Evolutionary conservation across 1,140 invertebrate species (phyloP).

Genomic region (Theocolax elegans): DNA sequence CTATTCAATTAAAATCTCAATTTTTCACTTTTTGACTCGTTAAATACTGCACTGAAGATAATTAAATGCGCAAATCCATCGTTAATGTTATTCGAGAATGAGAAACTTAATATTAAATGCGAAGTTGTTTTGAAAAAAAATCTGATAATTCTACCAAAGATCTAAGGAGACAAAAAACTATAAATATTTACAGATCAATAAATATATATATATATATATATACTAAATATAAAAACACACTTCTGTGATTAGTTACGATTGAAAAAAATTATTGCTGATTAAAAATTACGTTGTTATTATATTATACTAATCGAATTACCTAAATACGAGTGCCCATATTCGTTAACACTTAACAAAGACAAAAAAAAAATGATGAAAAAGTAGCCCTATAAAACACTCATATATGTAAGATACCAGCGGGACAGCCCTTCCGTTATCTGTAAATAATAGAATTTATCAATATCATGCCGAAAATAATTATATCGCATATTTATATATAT

Average conservation of each 20-base stretch:
- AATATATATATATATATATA: not conserved
- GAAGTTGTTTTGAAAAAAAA: constrained; percentile 22
- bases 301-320: not conserved
- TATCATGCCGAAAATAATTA: not conserved
- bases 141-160: not conserved
- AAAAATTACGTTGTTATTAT: constrained; percentile 15
- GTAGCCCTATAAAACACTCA: not conserved
- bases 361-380: too few relatives aligned
- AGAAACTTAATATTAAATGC: not conserved
- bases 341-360: not conserved
- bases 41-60: constrained; percentile 34
- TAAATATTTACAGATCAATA: not conserved
- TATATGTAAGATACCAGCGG: too few relatives aligned
- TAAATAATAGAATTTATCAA: constrained; percentile 14
- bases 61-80: constrained; percentile 12
- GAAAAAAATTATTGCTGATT: constrained; percentile 17
- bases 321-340: constrained; percentile 1
- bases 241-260: constrained; percentile 31
- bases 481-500: not conserved
- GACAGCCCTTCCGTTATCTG: not conserved
- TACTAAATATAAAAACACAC: not conserved
- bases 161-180: not conserved
- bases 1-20: constrained; percentile 18
- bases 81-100: constrained; percentile 35
- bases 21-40: constrained; percentile 40